These are phyloP conservation scores for Cercocebus atys DNA, from an alignment of 2,113 vertebrate genomes.

Conservation along the genomic window DNA sequence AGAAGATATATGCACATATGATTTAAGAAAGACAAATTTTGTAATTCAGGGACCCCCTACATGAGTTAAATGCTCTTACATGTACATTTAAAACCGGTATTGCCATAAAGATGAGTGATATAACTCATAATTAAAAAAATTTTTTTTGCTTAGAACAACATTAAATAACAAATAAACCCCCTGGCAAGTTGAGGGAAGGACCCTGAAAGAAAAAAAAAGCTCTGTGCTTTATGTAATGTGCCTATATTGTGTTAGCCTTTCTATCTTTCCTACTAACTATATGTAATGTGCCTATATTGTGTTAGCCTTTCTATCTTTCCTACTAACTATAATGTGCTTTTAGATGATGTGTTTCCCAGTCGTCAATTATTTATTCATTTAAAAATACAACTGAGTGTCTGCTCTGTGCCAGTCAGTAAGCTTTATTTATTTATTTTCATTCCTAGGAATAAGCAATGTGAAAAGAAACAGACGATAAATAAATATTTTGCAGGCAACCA, in stretches of 20 bases:
- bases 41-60: not conserved
- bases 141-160: not conserved
- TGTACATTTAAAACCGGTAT: not conserved
- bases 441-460: not conserved
- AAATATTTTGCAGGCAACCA: not conserved
- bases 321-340: not conserved
- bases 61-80: not conserved
- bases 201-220: not conserved
- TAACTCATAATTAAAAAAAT: not conserved
- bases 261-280: not conserved
- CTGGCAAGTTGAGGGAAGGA: not conserved
- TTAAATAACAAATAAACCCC: not conserved
- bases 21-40: not conserved
- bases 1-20: not conserved
- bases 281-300: not conserved
- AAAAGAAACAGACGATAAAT: constrained; percentile 8
- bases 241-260: not conserved
- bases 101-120: not conserved
- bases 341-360: not conserved
- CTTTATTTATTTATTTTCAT: constrained; percentile 12
- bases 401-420: not conserved
- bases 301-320: not conserved
- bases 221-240: not conserved
- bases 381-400: not conserved
- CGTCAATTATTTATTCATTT: constrained; percentile 28